phyloP scores from a whole-genome alignment of 1,140 invertebrate genomes.

The Zaprionus lachaisei region DNA sequence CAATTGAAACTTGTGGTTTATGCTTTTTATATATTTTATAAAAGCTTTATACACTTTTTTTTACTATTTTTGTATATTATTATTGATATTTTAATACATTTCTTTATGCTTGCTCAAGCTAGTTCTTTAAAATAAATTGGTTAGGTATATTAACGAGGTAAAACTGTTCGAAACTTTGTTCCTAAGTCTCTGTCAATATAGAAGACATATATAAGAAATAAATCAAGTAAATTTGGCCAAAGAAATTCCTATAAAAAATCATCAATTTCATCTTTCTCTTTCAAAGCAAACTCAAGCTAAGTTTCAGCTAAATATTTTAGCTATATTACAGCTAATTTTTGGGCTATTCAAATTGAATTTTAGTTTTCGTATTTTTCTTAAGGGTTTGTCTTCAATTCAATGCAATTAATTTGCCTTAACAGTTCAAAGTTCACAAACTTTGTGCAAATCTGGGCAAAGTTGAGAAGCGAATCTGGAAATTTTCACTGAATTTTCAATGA shows the following conservation, averaged over 20 bases:
- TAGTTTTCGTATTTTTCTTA: background rate
- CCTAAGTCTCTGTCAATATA: too few species aligned
- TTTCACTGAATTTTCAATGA: background rate
- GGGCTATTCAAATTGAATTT: background rate
- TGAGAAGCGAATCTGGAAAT: background rate
- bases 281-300: background rate
- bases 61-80: too few species aligned
- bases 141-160: too few species aligned
- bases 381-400: background rate
- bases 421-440: constrained; percentile 8
- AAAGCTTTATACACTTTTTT: background rate
- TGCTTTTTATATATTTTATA: background rate
- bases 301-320: too few species aligned
- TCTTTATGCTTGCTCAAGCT: too few species aligned
- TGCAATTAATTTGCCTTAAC: background rate
- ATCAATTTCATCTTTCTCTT: background rate
- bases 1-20: background rate
- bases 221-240: background rate
- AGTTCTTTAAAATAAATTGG: too few species aligned
- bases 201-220: too few species aligned
- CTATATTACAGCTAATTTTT: background rate
- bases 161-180: too few species aligned
- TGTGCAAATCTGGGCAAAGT: background rate
- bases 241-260: background rate
- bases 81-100: too few species aligned